A percentile compares a stretch with the other conserved stretches of the same genome.
Evolutionary conservation across 2,797 vertebrate species (phyloP).

Genomic region (Petrocephalus sullivani): DNA sequence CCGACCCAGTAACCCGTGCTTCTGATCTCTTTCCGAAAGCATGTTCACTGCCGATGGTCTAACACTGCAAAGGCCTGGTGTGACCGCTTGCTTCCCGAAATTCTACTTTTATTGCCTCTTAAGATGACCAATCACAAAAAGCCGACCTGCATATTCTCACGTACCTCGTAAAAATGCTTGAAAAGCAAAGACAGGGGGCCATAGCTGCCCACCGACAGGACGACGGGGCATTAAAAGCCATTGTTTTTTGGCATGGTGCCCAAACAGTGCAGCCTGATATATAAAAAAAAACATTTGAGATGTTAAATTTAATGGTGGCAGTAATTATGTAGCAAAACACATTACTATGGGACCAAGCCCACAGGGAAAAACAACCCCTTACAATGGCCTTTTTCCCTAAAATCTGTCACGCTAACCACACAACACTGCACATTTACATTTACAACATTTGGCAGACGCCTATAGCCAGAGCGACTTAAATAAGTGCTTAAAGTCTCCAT

Average conservation of each 20-base stretch:
- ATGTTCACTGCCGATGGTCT: neutral
- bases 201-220: neutral
- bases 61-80: neutral
- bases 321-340: constrained; percentile 1
- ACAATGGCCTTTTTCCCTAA: neutral
- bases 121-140: constrained; percentile 13
- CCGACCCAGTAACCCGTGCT: neutral
- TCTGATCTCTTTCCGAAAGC: constrained; percentile 1
- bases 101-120: neutral
- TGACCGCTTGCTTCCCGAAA: neutral
- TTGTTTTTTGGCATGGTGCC: neutral
- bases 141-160: constrained; percentile 8
- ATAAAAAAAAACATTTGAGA: neutral
- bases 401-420: neutral
- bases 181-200: neutral
- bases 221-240: neutral
- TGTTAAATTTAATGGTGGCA: neutral
- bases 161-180: neutral
- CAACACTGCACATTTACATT: neutral
- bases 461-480: too few species aligned
- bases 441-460: too few species aligned
- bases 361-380: neutral
- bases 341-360: neutral
- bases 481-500: too few species aligned
- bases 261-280: neutral